Evolutionary conservation across 2,888 invertebrate genomes (phyloP).

Genomic region (Laspeyria flexula): DNA sequence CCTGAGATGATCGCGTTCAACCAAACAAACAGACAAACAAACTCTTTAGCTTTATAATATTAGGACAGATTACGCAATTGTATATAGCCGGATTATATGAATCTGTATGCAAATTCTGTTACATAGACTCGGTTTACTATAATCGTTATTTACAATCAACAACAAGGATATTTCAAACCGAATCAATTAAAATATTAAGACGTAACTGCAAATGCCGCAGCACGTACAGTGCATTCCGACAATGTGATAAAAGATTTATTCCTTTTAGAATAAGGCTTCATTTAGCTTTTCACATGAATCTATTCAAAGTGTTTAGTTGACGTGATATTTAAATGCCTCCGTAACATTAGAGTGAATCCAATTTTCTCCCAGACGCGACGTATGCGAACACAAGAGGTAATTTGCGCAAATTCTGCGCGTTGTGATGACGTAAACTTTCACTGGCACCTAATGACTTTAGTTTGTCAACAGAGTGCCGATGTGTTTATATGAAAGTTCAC

Average conservation of each 20-base stretch:
- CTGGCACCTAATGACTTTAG: slow-evolving; percentile 39
- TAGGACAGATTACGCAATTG: not conserved
- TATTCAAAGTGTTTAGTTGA: slow-evolving; percentile 18
- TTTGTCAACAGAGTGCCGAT: slow-evolving; percentile 30
- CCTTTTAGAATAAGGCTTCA: too few species aligned
- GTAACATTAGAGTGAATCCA: slow-evolving; percentile 36
- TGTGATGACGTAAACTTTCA: slow-evolving; percentile 67
- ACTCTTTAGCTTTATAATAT: too few species aligned
- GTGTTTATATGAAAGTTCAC: slow-evolving; percentile 26
- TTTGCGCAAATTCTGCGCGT: slow-evolving; percentile 61
- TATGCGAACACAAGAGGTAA: slow-evolving; percentile 44
- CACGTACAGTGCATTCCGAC: slow-evolving; percentile 9
- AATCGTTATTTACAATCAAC: too few species aligned
- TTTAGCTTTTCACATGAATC: slow-evolving; percentile 10
- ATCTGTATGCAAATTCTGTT: not conserved
- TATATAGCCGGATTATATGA: not conserved
- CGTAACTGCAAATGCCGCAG: slow-evolving; percentile 17
- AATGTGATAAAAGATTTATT: slow-evolving; percentile 5
- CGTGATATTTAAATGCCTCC: slow-evolving; percentile 23
- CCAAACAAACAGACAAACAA: too few species aligned
- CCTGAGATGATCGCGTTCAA: too few species aligned
- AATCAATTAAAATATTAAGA: slow-evolving; percentile 5
- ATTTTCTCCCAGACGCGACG: slow-evolving; percentile 34
- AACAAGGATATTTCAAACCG: too few species aligned
- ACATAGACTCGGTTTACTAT: too few species aligned